Conservation (phyloP, 2,888 invertebrate species). For the Thysanoteuthis rhombus region DNA sequence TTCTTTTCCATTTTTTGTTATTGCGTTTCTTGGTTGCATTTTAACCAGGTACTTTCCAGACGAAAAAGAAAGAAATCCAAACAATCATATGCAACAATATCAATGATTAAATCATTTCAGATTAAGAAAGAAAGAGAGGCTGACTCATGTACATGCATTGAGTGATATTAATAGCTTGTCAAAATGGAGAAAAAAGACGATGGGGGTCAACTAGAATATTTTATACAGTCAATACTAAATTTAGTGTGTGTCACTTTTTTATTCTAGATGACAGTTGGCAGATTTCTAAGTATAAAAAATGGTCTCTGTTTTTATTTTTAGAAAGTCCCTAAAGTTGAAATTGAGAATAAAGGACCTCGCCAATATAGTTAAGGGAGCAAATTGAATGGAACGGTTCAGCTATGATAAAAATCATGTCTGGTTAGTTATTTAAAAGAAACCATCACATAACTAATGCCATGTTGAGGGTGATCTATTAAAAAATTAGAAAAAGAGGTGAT, state of each 20-base stretch:
- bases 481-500: too few relatives aligned
- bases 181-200: background rate
- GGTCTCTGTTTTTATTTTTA: background rate
- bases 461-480: too few relatives aligned
- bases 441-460: too few relatives aligned
- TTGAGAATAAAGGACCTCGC: background rate
- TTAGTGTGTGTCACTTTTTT: background rate
- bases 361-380: background rate
- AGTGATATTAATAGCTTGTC: constrained; percentile 12
- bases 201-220: background rate
- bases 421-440: too few relatives aligned
- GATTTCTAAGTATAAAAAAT: background rate
- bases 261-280: background rate
- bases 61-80: background rate
- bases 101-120: background rate
- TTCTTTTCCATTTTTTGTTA: background rate
- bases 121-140: background rate
- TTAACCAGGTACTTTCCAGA: background rate
- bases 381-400: background rate
- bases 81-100: background rate
- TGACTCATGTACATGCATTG: background rate
- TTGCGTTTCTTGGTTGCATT: background rate
- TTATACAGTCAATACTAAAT: background rate
- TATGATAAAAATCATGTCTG: too few relatives aligned
- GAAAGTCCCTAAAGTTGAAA: background rate